Conservation (phyloP, 2,113 vertebrate genomes). For the Galemys pyrenaicus region DNA sequence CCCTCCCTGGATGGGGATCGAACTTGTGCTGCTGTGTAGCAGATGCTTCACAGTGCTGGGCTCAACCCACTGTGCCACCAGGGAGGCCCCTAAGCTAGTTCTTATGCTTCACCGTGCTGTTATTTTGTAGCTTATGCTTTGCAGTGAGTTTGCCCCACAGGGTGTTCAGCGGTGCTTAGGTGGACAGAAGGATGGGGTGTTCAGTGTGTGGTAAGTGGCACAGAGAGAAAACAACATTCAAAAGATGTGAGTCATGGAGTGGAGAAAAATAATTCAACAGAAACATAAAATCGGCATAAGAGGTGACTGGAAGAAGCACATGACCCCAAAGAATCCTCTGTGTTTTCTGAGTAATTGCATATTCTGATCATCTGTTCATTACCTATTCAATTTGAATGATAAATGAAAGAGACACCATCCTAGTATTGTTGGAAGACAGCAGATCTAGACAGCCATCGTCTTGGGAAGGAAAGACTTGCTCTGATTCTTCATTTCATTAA, state of each 20-base stretch:
- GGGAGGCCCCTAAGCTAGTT: not conserved
- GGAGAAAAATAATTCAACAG: slow-evolving; percentile 12
- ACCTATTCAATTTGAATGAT: not conserved
- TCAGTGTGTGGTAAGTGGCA: not conserved
- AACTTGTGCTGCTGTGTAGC: too few relatives aligned
- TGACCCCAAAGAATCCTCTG: not conserved
- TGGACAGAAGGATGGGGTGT: not conserved
- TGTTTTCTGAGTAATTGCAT: not conserved
- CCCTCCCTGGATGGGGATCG: too few relatives aligned
- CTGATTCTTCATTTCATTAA: not conserved
- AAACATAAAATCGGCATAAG: not conserved
- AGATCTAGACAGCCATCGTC: not conserved
- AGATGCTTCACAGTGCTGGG: too few relatives aligned
- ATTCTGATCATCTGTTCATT: not conserved
- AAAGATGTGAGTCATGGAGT: not conserved
- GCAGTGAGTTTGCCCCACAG: not conserved
- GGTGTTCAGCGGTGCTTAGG: not conserved
- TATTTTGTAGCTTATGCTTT: not conserved
- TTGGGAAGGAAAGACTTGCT: not conserved
- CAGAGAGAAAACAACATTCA: not conserved
- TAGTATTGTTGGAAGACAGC: not conserved
- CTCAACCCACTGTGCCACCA: too few relatives aligned
- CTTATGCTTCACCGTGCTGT: not conserved
- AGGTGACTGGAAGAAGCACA: not conserved
- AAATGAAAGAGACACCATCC: not conserved